These are phyloP conservation scores for Apostichopus japonicus DNA, from an alignment of 35 echinoderm and acorn worm species.

Conservation along the genomic window DNA sequence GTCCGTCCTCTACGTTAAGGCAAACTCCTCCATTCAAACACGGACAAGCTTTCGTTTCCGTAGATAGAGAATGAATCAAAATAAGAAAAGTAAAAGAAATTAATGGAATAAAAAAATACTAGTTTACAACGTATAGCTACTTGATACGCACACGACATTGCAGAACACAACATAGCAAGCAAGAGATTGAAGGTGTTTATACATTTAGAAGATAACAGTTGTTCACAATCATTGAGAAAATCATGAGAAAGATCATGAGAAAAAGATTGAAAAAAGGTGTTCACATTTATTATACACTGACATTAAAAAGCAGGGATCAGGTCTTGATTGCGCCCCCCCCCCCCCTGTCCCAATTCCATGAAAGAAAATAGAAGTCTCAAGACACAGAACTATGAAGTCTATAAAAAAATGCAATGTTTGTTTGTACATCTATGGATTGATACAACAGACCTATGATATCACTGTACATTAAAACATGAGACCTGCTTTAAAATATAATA, in stretches of 20 bases:
- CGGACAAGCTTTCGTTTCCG: background rate
- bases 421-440: background rate
- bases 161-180: background rate
- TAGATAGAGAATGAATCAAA: no score
- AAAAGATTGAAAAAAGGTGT: no score
- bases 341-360: no score
- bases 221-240: background rate
- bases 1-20: background rate
- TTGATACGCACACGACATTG: background rate
- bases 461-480: background rate
- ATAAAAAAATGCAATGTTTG: no score
- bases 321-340: no score
- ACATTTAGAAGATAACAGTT: background rate
- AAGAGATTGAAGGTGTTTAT: background rate
- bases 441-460: background rate
- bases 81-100: background rate
- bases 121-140: background rate
- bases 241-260: no score
- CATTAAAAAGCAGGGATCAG: no score
- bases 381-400: no score
- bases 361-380: no score
- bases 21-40: conserved; percentile 13
- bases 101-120: background rate
- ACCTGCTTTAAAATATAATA: background rate
- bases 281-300: no score